Conservation (phyloP, 2,113 vertebrate species). For the Poeciliopsis occidentalis region DNA sequence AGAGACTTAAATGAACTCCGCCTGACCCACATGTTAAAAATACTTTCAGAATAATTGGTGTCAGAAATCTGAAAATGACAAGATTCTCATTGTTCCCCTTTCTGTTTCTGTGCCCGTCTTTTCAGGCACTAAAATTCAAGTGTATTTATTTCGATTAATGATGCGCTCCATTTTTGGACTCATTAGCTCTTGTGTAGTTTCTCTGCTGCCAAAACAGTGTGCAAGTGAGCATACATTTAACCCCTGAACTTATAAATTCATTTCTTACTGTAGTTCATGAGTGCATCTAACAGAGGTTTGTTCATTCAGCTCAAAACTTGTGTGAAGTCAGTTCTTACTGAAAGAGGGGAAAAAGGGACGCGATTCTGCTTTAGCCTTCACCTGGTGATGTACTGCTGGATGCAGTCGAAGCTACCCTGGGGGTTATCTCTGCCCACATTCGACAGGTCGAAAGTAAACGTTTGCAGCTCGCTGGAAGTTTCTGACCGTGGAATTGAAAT, state of each 20-base stretch:
- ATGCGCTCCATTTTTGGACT: not conserved
- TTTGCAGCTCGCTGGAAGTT: slow-evolving; percentile 81
- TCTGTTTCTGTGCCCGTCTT: slow-evolving; percentile 33
- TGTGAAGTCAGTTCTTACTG: not conserved
- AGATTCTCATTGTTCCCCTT: slow-evolving; percentile 5
- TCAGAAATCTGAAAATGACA: slow-evolving; percentile 14
- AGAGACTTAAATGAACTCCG: slow-evolving; percentile 53
- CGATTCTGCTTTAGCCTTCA: slow-evolving; percentile 61
- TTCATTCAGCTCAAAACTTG: no score
- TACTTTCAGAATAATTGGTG: slow-evolving; percentile 39
- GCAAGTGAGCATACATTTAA: no score
- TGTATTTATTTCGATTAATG: slow-evolving; percentile 12
- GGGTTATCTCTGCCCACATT: slow-evolving; percentile 95
- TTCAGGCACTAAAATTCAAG: slow-evolving; percentile 27
- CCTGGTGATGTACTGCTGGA: slow-evolving; percentile 96
- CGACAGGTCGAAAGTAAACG: slow-evolving; percentile 93
- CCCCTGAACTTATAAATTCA: no score
- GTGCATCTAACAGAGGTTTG: no score
- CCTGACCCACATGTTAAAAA: slow-evolving; percentile 58
- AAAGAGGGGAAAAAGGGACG: not conserved
- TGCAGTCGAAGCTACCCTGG: slow-evolving; percentile 96
- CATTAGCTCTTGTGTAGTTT: not conserved
- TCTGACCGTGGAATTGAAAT: slow-evolving; percentile 89
- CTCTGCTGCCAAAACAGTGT: no score
- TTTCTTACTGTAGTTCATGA: no score